Evolutionary conservation across 2,113 vertebrate species (phyloP), one percentile per base, ranked within the genome.

Genomic region (Picathartes gymnocephalus): DNA sequence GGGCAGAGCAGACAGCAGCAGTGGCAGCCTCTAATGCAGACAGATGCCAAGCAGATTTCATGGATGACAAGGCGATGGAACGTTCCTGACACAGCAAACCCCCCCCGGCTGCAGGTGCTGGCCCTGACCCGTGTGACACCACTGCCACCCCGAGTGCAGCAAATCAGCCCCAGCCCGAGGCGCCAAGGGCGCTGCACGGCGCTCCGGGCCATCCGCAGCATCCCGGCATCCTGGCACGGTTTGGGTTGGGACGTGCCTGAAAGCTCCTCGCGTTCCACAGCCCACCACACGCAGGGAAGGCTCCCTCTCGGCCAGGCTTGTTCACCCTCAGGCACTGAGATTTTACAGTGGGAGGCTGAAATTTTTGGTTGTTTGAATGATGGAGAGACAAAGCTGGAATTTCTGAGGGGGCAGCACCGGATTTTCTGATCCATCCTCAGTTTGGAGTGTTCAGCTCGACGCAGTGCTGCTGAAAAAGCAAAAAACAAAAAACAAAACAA

Each of bases 41-140:
- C 27, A 2, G 89, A 94, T 94, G 95, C 62, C 82, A 92, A 80
- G 69, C 40, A 54, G 50, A 81, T 73, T 83, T 86, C 92, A 95
- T 88, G 92, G 90, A 93, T 86, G 91, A 78, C 56, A 66, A 93
- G 85, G 81, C 88, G 94, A 94, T 94, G 72, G 73, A 96, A 85
- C 33, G 19, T 37, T 83, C 61, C 82, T 92, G 94, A 45, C 85
- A 90, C 47, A 83, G 90, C 86, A 66, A 69, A 40, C 35, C 66
- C 66, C 64, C 61, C 50, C 85, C 24, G 21, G 3, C 48, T 30
- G 71, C 11, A 3, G 45, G 11, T 0, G 0, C 84, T 85, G 96
- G 56, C 93, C 69, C 85, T 48, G 81, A 48, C 80, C 70, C 77
- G 15, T 79, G 90, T 69, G 70, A 61, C 92, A 82, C 79, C 35